Percentiles rank a stretch among this genome's conserved stretches.
Conservation (phyloP, 2,113 vertebrate genomes). For the Chionis minor region DNA sequence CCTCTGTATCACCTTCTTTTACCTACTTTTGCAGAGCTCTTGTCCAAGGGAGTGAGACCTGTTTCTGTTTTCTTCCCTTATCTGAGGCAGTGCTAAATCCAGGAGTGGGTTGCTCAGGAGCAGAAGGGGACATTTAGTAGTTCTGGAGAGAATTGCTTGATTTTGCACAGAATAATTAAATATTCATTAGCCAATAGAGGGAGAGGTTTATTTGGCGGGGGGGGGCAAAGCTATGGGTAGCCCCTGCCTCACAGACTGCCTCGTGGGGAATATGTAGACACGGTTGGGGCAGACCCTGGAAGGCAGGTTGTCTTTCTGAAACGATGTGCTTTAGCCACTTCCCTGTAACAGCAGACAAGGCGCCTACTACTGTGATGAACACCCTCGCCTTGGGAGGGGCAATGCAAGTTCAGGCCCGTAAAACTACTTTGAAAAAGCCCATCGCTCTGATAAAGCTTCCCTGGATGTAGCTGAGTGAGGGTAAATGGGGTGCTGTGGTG, state of each 20-base stretch:
- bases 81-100: neutral
- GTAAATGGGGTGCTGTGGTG: accelerated
- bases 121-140: neutral
- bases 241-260: neutral
- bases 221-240: neutral
- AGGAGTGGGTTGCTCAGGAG: neutral
- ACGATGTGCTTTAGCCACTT: neutral
- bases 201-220: neutral
- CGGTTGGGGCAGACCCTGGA: neutral
- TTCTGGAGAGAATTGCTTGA: neutral
- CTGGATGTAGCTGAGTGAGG: neutral
- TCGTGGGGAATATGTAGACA: neutral
- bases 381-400: neutral
- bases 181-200: neutral
- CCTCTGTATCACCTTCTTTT: neutral
- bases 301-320: neutral
- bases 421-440: neutral
- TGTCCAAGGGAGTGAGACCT: accelerated
- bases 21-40: neutral
- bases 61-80: neutral
- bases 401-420: neutral
- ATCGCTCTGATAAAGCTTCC: neutral
- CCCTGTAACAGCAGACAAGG: neutral
- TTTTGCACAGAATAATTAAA: neutral
- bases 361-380: accelerated